Percentiles rank a stretch among this genome's conserved stretches.
Evolutionary conservation across 2,113 vertebrate genomes (phyloP).

Genomic region (Tyrannus savana): DNA sequence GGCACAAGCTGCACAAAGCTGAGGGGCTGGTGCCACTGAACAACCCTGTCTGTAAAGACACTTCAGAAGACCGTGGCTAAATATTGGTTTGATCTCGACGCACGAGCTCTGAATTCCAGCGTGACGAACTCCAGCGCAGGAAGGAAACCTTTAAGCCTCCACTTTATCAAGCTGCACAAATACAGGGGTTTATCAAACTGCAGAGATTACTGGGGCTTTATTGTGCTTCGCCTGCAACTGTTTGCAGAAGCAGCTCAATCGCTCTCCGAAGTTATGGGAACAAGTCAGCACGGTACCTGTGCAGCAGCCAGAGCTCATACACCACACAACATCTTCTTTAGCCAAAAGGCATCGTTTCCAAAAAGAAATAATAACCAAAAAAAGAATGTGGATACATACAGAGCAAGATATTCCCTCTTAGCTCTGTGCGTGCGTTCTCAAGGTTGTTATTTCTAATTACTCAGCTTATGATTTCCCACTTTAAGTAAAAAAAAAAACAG

Average conservation of each 20-base stretch:
- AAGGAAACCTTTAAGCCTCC: constrained; percentile 30
- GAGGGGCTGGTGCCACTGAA: neutral
- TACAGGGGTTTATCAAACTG: neutral
- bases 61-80: neutral
- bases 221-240: neutral
- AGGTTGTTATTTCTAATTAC: neutral
- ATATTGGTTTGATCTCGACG: neutral
- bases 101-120: neutral
- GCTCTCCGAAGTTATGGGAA: neutral
- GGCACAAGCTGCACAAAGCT: neutral
- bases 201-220: neutral
- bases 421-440: neutral
- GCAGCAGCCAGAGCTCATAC: neutral
- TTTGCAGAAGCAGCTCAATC: neutral
- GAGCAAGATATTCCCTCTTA: neutral
- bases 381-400: neutral
- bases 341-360: neutral
- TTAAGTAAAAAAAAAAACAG: neutral
- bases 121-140: neutral
- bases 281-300: neutral
- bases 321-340: neutral
- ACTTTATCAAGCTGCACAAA: constrained; percentile 19
- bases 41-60: neutral
- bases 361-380: neutral
- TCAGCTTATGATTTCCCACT: neutral